Evolutionary conservation across 2,113 vertebrate species (phyloP).

Genomic region (Morone chrysops): DNA sequence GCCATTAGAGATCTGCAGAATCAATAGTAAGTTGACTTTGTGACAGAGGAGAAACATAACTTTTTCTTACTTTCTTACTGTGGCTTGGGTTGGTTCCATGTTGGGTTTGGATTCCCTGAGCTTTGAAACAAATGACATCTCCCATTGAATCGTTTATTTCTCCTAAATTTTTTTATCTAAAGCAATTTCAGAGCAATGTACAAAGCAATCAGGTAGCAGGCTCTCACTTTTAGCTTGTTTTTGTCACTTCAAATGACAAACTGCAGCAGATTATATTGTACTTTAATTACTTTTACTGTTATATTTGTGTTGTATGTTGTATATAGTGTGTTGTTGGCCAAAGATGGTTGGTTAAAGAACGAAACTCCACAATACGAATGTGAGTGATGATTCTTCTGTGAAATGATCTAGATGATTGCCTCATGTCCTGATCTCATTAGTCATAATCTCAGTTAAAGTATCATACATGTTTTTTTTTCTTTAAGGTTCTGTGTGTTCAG

Average conservation of each 20-base stretch:
- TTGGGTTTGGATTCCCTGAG: neutral
- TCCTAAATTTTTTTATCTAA: neutral
- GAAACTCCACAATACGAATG: no score
- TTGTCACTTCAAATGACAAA: neutral
- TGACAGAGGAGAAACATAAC: neutral
- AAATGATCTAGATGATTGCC: no score
- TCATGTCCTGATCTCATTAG: no score
- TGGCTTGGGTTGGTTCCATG: neutral
- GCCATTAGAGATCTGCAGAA: neutral
- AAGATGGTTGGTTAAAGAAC: no score
- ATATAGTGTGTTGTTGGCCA: no score
- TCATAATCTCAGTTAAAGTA: no score
- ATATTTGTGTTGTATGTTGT: no score
- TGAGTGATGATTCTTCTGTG: no score
- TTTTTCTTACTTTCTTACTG: neutral
- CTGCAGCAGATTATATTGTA: neutral
- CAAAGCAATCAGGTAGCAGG: neutral
- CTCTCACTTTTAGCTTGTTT: neutral
- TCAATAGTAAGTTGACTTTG: constrained; percentile 8
- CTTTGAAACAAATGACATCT: neutral
- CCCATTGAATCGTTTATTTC: neutral
- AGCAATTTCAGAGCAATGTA: neutral
- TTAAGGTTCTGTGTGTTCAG: no score
- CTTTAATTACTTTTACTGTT: neutral
- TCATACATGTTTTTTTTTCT: no score